Base-by-base conservation (phyloP, 2,888 invertebrate genomes). In the Eledona agricola region DNA sequence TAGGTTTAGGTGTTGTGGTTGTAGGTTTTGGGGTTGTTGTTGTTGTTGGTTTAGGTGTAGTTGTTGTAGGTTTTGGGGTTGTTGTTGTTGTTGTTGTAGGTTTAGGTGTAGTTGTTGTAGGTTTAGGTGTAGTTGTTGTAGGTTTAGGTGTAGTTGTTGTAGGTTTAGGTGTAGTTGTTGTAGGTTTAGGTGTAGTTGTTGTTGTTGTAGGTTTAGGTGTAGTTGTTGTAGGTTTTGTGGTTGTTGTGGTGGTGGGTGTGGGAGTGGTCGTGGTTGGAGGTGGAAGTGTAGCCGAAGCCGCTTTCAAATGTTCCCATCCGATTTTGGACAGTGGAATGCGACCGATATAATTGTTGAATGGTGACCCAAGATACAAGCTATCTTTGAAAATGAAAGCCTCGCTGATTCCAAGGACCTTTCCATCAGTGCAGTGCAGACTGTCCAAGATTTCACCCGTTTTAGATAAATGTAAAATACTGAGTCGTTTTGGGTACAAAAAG, bases 361-460 rank as follows among this genome's bases (percentile, higher is more conserved):
- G 90, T 7, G 83, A 83, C 10, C 89, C 91, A 17, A 87, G 73
- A 66, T 84, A 85, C 6, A 90, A 73, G 61, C 81, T 80, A 59
- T 84, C 83, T 37, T 84, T 82, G 66, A 80, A 82, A 31, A 88
- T 81, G 54, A 85, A 79, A 1, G 85, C 86, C 64, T 90, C 89
- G 61, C 86, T 85, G 10, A 89, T 78, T 4, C 72, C 69, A 0
- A 58, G 43, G 1, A 86, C 64, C 11, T 80, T 79, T 20, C 77
- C 84, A 11, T 42, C 25, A 0, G 79, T 80, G 26, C 83, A 82
- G 66, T 86, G 86, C 56, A 88, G 80, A 2, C 84, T 82, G 13
- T 87, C 86, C 2, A 89, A 70, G 55, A 92, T 82, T 52, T 87
- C 84, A 10, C 92, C 93, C 62, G 81, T 80, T 79, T 84, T 84